Percentiles rank a stretch among this genome's conserved stretches.
Evolutionary conservation across 2,113 vertebrate genomes (phyloP).

Genomic region (Gadus macrocephalus): DNA sequence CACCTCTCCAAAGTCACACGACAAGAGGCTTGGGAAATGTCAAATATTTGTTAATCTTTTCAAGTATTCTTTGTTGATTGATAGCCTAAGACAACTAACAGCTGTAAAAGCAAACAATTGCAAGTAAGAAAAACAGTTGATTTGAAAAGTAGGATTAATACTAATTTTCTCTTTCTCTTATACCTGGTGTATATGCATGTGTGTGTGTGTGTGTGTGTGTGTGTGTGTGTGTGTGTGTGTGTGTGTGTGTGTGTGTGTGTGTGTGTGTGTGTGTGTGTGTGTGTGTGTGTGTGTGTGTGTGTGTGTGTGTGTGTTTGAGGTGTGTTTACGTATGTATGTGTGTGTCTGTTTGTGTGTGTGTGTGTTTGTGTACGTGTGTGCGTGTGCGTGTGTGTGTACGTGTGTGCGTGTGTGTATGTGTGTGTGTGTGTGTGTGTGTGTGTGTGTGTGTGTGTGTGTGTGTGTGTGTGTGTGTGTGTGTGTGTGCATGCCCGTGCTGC

Average conservation of each 20-base stretch:
- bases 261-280: constrained; percentile 16
- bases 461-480: constrained; percentile 6
- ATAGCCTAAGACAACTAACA: constrained; percentile 30
- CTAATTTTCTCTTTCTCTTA: constrained; percentile 42
- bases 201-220: constrained; percentile 23
- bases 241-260: constrained; percentile 15
- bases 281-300: background rate
- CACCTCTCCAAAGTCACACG: background rate
- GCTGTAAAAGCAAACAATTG: constrained; percentile 32
- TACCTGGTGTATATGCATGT: constrained; percentile 37
- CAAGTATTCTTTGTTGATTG: constrained; percentile 22
- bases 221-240: constrained; percentile 23
- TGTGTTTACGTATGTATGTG: background rate
- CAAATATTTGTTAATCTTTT: constrained; percentile 38
- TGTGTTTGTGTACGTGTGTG: constrained; percentile 14
- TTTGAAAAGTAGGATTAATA: constrained; percentile 16
- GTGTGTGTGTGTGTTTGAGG: constrained; percentile 4
- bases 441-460: background rate
- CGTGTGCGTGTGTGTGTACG: constrained; percentile 32
- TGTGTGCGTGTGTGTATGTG: constrained; percentile 26
- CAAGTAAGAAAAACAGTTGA: constrained; percentile 23
- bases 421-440: constrained; percentile 23
- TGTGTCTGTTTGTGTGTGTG: constrained; percentile 23
- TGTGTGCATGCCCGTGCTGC: constrained; percentile 30
- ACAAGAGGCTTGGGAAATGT: constrained; percentile 40